These are phyloP conservation scores for Cavia aperea DNA, from an alignment of 2,113 vertebrate genomes.

Conservation along the genomic window DNA sequence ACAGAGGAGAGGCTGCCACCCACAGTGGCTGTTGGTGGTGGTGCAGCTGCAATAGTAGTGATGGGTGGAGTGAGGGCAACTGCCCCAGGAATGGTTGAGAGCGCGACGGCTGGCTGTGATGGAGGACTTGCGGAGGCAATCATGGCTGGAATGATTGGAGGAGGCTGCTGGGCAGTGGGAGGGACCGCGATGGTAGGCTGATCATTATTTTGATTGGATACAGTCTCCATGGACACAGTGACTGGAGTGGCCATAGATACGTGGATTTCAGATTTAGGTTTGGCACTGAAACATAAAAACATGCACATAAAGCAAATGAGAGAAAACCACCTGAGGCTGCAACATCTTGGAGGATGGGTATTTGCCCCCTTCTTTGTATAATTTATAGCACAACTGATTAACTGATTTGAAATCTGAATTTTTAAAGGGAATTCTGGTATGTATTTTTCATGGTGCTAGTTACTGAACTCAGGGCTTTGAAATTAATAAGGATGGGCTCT, in stretches of 20 bases:
- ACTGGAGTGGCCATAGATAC: slow-evolving; percentile 89
- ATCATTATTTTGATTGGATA: slow-evolving; percentile 83
- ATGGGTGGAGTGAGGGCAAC: slow-evolving; percentile 81
- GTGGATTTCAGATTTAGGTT: slow-evolving; percentile 93
- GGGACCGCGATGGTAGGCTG: slow-evolving; percentile 82
- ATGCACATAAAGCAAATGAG: background rate
- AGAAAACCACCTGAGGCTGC: background rate
- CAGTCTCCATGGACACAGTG: slow-evolving; percentile 87
- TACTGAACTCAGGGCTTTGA: background rate
- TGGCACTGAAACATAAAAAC: slow-evolving; percentile 80
- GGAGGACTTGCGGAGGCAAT: slow-evolving; percentile 86
- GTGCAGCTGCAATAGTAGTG: slow-evolving; percentile 85
- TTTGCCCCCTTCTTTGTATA: background rate
- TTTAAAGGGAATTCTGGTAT: background rate
- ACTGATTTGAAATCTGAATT: slow-evolving; percentile 19
- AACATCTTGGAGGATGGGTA: background rate
- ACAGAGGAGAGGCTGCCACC: slow-evolving; percentile 82
- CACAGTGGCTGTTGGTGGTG: slow-evolving; percentile 83
- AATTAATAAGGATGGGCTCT: background rate
- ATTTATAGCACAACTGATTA: background rate
- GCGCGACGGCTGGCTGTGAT: slow-evolving; percentile 84
- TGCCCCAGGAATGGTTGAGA: slow-evolving; percentile 84
- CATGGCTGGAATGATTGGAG: slow-evolving; percentile 88
- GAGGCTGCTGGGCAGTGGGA: slow-evolving; percentile 84
- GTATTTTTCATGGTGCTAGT: background rate